These are phyloP conservation scores for Nerophis lumbriciformis DNA, from an alignment of 2,113 vertebrate species.

Conservation along the genomic window DNA sequence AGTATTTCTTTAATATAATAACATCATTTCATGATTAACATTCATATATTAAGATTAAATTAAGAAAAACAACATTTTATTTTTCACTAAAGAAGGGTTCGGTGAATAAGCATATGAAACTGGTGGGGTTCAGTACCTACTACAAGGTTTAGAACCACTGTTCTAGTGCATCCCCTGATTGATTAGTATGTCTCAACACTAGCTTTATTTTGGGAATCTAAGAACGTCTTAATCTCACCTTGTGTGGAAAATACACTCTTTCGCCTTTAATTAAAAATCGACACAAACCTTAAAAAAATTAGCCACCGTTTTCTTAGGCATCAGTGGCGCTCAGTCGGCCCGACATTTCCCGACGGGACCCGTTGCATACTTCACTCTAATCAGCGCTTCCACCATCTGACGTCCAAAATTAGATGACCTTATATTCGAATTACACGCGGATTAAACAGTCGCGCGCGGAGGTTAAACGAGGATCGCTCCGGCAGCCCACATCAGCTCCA, in stretches of 20 bases:
- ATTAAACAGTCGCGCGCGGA: constrained; percentile 52
- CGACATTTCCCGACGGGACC: constrained; percentile 18
- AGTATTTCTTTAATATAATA: too few species aligned
- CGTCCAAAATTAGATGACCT: constrained; percentile 54
- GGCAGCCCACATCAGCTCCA: constrained; percentile 25
- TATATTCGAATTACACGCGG: constrained; percentile 51
- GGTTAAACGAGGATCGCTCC: constrained; percentile 56
- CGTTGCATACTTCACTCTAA: constrained; percentile 31
- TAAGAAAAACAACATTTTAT: too few species aligned
- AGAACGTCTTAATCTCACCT: too few species aligned
- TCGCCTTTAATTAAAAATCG: constrained; percentile 35
- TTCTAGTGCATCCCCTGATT: too few species aligned
- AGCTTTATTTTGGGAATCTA: background rate
- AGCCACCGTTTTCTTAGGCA: constrained; percentile 39
- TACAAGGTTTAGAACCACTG: too few species aligned
- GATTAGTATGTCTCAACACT: constrained; percentile 10
- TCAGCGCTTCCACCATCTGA: constrained; percentile 13
- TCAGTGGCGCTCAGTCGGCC: constrained; percentile 16
- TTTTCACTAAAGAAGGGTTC: too few species aligned
- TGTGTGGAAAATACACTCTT: too few species aligned
- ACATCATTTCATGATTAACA: too few species aligned
- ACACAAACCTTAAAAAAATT: constrained; percentile 36
- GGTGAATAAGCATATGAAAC: too few species aligned
- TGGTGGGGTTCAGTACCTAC: too few species aligned
- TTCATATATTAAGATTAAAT: too few species aligned